Base-by-base conservation (phyloP, 92 coral and sea anemone species). In the Palythoa caribaeorum region DNA sequence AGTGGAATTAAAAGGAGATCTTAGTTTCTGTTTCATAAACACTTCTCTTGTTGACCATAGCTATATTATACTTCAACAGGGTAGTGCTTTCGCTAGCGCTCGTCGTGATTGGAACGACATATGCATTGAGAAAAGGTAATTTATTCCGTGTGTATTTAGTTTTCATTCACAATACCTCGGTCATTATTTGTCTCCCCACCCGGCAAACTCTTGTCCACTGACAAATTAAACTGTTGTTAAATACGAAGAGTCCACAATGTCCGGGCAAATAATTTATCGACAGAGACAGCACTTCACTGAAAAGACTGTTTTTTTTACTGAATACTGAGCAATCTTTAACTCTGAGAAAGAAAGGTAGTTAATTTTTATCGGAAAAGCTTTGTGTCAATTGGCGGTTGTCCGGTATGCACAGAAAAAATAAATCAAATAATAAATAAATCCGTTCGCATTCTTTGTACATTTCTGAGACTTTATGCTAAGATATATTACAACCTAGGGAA, bases 41-140 rank as follows among this genome's bases (percentile, higher is more conserved):
- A 3, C 76, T 66, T 16, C 16, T 10, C 38, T 70, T 19, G 75
- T 36, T 70, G 75, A 35, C 17, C 47, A 11, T 35, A 70, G 47
- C 75, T 44, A 54, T 39, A 1, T 68, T 66, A 35, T 66, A 20
- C 39, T 63, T 69, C 86, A 21, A 81, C 86, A 81, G 86, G 76
- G 60, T 40, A 9, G 76, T 20, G 39, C 55, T 81, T 13, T 19
- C 66, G 12, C 59, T 81, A 59, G 44, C 63, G 11, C 38, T 40
- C 6, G 16, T 50, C 40, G 17, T 81, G 76, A 65, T 81, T 66
- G 75, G 40, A 48, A 21, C 62, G 52, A 68, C 86, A 81, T 68
- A 19, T 66, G 86, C 86, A 11, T 54, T 47, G 76, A 47, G 44
- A 68, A 68, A 6, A 81, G 86, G 86, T 81, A 81, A 68, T 28